Evolutionary conservation across 2,888 invertebrate genomes (phyloP), one percentile per base, ranked within the genome.

Genomic region (Apotomis betuletana): DNA sequence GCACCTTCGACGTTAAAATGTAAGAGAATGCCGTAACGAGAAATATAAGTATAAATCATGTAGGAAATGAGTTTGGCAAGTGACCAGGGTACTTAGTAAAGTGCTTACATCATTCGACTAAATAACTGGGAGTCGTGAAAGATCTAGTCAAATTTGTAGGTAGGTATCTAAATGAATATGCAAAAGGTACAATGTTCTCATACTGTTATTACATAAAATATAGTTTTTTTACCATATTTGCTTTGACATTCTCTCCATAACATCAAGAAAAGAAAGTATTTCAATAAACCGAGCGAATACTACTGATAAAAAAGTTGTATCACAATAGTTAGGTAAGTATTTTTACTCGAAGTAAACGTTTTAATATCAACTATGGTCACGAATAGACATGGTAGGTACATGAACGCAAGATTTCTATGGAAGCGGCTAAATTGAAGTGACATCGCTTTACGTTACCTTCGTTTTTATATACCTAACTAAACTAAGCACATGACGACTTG

Each of bases 241-340:
- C 51, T 59, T 59, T 60, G 68, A 60, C 68, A 68, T 67, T 67
- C 68, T 60, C 68, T 52, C 51, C 51, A 51, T 44, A 44, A 68
- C 54, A 72, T 38, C 46, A 58, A 52, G 46, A 60, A 54, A 72
- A 59, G 44, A 13, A 72, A 58, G 57, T 62, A 41, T 67, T 55
- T 81, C 76, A 79, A 78, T 74, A 78, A 79, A 79, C 74, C 77
- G 77, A 76, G 75, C 70, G 77, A 76, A 81, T 77, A 79, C 77
- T 81, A 81, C 76, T 80, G 77, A 78, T 83, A 80, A 77, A 82
- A 82, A 78, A 81, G 76, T 83, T 83, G 83, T 86, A 87, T 87
- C 86, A 87, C 86, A 87, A 82, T 85, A 83, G 81, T 83, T 85
- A 77, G 81, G 78, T 80, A 80, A 77, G 81, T 80, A 84, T 71